These are phyloP conservation scores for Porites lobata DNA, from an alignment of 92 coral and sea anemone species.

Conservation along the genomic window DNA sequence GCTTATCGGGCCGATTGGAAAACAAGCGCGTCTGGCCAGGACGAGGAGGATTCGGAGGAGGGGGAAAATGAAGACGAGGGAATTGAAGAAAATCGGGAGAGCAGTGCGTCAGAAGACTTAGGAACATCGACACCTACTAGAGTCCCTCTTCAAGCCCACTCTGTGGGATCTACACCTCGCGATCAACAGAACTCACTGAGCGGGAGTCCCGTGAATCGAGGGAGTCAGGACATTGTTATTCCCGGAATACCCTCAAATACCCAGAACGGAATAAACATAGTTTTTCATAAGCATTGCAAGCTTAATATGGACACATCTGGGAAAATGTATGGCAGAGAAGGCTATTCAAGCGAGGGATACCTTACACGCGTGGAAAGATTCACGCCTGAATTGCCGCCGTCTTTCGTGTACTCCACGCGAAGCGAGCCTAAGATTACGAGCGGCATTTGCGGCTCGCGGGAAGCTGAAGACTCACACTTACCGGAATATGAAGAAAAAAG, in stretches of 20 bases:
- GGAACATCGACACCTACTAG: conserved; percentile 37
- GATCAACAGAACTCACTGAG: conserved; percentile 13
- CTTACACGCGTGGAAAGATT: conserved; percentile 51
- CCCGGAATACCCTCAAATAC: conserved; percentile 81
- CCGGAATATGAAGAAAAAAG: conserved; percentile 39
- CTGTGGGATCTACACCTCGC: conserved; percentile 43
- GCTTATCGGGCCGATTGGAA: conserved; percentile 90
- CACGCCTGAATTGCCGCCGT: conserved; percentile 45
- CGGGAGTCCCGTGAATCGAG: not conserved
- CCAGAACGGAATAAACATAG: conserved; percentile 82
- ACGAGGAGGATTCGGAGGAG: conserved; percentile 59
- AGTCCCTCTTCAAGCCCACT: conserved; percentile 38
- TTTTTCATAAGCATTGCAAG: conserved; percentile 77
- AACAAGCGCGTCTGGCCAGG: conserved; percentile 46
- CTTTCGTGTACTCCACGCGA: conserved; percentile 62
- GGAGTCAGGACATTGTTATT: conserved; percentile 44
- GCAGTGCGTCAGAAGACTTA: conserved; percentile 41
- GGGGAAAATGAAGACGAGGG: conserved; percentile 25
- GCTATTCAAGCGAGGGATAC: conserved; percentile 29
- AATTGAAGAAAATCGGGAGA: conserved; percentile 8
- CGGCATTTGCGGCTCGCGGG: not conserved
- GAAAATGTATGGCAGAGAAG: conserved; percentile 25
- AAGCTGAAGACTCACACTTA: conserved; percentile 18
- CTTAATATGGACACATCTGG: conserved; percentile 36
- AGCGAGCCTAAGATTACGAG: conserved; percentile 21